Conservation (phyloP, 2,113 vertebrate genomes). For the Notiomystis cincta region DNA sequence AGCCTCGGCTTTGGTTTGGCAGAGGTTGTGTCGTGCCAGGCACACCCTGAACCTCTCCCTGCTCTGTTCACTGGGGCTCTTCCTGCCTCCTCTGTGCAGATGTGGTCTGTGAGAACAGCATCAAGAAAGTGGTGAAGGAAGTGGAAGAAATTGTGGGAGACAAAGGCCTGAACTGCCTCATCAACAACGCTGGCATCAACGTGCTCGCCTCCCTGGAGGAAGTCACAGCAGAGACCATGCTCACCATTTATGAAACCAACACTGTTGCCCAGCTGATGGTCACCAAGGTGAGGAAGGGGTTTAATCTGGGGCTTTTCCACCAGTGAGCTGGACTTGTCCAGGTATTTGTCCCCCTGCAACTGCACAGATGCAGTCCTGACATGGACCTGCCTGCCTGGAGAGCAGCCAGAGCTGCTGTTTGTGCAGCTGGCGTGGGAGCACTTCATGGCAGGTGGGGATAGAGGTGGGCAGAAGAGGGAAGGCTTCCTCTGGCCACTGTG, state of each 20-base stretch:
- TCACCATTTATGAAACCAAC: conserved; percentile 66
- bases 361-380: not conserved
- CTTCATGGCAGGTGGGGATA: not conserved
- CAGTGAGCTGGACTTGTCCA: not conserved
- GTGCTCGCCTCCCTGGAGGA: conserved; percentile 16
- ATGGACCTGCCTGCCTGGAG: not conserved
- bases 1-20: not conserved
- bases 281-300: conserved; percentile 49
- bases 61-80: not conserved
- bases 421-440: not conserved
- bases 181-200: conserved; percentile 73
- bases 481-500: not conserved
- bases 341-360: not conserved
- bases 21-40: fast-evolving
- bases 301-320: not conserved
- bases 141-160: conserved; percentile 62
- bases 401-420: not conserved
- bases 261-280: conserved; percentile 72
- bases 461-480: not conserved
- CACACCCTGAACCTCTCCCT: fast-evolving
- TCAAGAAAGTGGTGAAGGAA: conserved; percentile 65
- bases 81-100: conserved; percentile 9
- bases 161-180: conserved; percentile 72
- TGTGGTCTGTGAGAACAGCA: conserved; percentile 55
- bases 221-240: conserved; percentile 69